phyloP scores from a whole-genome alignment of 2,888 invertebrate species.

The Anaspis maculata region DNA sequence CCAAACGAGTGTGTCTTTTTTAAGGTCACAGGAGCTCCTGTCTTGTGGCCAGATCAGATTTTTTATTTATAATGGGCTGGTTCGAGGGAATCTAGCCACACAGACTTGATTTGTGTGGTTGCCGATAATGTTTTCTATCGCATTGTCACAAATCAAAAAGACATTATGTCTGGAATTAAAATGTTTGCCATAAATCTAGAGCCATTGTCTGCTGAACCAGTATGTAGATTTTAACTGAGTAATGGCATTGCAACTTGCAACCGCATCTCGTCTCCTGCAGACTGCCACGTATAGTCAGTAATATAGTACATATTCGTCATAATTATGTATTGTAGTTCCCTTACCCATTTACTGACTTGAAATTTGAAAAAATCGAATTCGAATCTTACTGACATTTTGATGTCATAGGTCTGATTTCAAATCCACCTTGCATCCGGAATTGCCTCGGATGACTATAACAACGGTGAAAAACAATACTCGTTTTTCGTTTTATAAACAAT shows the following conservation, averaged over 20 bases:
- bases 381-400: too few species aligned
- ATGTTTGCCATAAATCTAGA: conserved; percentile 40
- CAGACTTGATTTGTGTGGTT: conserved; percentile 36
- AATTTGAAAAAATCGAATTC: too few species aligned
- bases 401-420: too few species aligned
- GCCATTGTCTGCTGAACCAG: conserved; percentile 41
- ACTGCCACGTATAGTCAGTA: neutral
- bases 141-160: conserved; percentile 42
- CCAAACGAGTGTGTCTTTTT: conserved; percentile 17
- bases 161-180: conserved; percentile 43
- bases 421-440: too few species aligned
- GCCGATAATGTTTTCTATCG: conserved; percentile 40
- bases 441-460: too few species aligned
- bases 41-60: conserved; percentile 30
- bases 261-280: neutral
- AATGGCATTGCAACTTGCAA: conserved; percentile 33
- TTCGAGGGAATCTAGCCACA: conserved; percentile 23
- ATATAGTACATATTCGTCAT: neutral
- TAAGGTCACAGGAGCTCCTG: conserved; percentile 24
- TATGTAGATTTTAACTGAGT: conserved; percentile 40
- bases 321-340: neutral
- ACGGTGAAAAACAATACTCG: too few species aligned
- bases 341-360: neutral
- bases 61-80: conserved; percentile 29
- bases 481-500: too few species aligned